phyloP scores from a whole-genome alignment of 2,113 vertebrate genomes.

The Gopherus flavomarginatus region DNA sequence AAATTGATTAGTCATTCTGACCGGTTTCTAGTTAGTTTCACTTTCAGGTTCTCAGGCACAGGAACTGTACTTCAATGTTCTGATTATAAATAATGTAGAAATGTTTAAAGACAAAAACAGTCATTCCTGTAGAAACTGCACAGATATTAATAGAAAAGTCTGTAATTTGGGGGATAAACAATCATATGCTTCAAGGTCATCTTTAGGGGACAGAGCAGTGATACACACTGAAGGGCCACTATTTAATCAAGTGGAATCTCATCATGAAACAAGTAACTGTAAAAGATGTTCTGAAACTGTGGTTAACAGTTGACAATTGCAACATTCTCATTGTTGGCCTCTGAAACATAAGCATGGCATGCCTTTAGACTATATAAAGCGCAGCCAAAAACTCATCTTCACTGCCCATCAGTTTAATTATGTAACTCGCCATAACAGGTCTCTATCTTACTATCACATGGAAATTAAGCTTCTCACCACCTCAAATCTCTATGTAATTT shows the following conservation, averaged over 20 bases:
- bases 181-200: not conserved
- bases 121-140: not conserved
- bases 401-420: not conserved
- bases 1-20: not conserved
- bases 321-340: not conserved
- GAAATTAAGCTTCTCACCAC: not conserved
- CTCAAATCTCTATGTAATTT: not conserved
- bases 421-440: not conserved
- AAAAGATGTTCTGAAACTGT: not conserved
- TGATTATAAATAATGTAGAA: not conserved
- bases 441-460: not conserved
- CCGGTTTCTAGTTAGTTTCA: not conserved
- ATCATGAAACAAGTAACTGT: not conserved
- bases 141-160: not conserved
- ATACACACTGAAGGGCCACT: not conserved
- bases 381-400: not conserved
- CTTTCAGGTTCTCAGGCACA: not conserved
- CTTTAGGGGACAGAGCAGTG: not conserved
- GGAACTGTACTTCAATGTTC: not conserved
- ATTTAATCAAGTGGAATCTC: not conserved
- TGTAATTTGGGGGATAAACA: not conserved
- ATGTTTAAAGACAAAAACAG: not conserved
- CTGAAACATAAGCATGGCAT: not conserved
- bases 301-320: not conserved
- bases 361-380: not conserved